A percentile compares a stretch with the other conserved stretches of the same genome.
Conservation (phyloP, 2,113 vertebrate genomes). For the Thryonomys swinderianus region DNA sequence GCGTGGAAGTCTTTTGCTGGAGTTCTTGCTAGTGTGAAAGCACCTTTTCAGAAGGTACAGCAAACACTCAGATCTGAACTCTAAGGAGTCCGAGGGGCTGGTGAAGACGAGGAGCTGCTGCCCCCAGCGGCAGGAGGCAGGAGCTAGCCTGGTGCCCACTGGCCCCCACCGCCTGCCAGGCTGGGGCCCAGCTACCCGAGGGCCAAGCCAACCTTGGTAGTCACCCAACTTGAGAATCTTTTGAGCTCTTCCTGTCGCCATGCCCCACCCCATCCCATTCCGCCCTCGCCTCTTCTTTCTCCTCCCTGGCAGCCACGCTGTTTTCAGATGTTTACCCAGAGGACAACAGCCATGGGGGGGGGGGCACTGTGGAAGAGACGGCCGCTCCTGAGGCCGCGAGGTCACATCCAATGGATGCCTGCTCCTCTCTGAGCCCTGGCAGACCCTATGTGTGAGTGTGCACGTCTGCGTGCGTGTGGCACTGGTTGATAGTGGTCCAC, state of each 20-base stretch:
- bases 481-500: conserved; percentile 65
- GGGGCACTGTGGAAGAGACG: neutral
- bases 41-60: neutral
- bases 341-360: conserved; percentile 1
- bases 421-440: neutral
- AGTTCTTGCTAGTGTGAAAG: neutral
- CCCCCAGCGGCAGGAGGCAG: conserved; percentile 40
- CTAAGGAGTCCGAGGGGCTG: neutral
- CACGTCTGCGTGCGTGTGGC: neutral
- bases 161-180: neutral
- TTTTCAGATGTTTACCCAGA: conserved; percentile 79
- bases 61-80: neutral
- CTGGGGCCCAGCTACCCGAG: conserved; percentile 50
- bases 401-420: conserved; percentile 59
- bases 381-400: conserved; percentile 30
- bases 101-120: neutral
- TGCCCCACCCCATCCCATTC: conserved; percentile 80
- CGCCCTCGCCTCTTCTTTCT: conserved; percentile 76
- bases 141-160: neutral
- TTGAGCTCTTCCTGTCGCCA: conserved; percentile 80
- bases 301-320: conserved; percentile 76
- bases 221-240: conserved; percentile 79
- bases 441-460: neutral
- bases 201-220: conserved; percentile 75
- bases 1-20: neutral